Evolutionary conservation across 2,888 invertebrate genomes (phyloP).

Genomic region (Piscicola geometra): DNA sequence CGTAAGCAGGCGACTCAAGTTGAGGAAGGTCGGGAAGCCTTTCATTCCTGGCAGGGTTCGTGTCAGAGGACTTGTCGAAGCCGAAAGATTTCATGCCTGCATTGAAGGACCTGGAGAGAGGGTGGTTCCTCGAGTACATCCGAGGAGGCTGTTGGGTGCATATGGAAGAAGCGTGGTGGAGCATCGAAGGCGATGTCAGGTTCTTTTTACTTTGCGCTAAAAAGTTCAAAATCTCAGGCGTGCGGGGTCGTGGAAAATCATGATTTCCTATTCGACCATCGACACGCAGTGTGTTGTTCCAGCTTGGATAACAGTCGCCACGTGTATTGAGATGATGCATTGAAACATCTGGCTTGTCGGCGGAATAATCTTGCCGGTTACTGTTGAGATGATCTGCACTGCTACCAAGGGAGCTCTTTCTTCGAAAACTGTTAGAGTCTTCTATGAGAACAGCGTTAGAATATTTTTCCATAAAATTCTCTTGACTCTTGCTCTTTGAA

Average conservation of each 20-base stretch:
- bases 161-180: not conserved
- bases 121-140: not conserved
- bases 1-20: not conserved
- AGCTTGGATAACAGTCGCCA: not conserved
- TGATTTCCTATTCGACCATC: not conserved
- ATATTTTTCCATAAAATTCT: not conserved
- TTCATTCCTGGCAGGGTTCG: not conserved
- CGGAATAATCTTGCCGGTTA: not conserved
- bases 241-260: conserved; percentile 26
- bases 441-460: not conserved
- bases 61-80: not conserved
- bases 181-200: not conserved
- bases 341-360: not conserved
- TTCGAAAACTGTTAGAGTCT: not conserved
- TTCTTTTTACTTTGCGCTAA: conserved; percentile 25
- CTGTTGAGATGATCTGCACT: not conserved
- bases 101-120: conserved; percentile 10
- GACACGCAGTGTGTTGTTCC: not conserved
- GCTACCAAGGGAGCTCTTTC: not conserved
- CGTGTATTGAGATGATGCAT: not conserved
- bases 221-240: conserved; percentile 29
- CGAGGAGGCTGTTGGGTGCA: not conserved
- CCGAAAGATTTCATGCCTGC: not conserved
- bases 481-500: conserved; percentile 12
- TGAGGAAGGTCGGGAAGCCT: not conserved